A percentile compares a stretch with the other conserved stretches of the same genome.
Evolutionary conservation across 2,797 vertebrate species (phyloP).

Genomic region (Mormyrops attenuatus): DNA sequence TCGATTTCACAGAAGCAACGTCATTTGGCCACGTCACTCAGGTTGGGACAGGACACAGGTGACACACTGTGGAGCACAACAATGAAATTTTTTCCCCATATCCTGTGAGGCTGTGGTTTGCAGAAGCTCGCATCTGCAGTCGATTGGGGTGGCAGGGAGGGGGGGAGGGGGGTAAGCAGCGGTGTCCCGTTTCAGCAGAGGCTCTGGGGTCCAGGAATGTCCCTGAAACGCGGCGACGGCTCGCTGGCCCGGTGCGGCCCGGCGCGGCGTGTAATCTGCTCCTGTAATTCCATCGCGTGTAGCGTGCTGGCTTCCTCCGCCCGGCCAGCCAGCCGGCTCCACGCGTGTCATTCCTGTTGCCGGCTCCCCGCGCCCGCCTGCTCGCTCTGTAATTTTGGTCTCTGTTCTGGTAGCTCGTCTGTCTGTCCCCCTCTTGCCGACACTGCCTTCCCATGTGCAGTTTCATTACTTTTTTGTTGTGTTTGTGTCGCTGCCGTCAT

Average conservation of each 20-base stretch:
- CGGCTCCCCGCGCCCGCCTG: neutral
- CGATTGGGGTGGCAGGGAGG: neutral
- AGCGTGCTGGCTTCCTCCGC: conserved; percentile 29
- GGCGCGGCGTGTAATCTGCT: neutral
- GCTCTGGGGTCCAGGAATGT: neutral
- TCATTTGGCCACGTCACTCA: neutral
- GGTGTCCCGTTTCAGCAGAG: neutral
- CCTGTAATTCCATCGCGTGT: conserved; percentile 1
- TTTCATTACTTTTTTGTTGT: conserved; percentile 14
- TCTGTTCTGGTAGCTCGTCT: conserved; percentile 19
- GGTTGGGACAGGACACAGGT: neutral
- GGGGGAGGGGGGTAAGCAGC: neutral
- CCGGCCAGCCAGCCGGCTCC: neutral
- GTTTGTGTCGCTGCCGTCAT: too few species aligned
- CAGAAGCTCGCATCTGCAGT: neutral
- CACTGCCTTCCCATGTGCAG: conserved; percentile 1
- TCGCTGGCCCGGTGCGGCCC: neutral
- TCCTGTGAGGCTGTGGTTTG: neutral
- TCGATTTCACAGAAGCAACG: neutral
- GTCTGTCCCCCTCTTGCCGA: neutral
- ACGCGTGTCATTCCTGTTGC: conserved; percentile 7
- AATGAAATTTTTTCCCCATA: neutral
- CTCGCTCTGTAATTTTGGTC: conserved; percentile 29
- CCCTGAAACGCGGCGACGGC: neutral
- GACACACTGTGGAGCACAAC: neutral